phyloP scores from a whole-genome alignment of 2,797 vertebrate species.

The Pangasius djambal region DNA sequence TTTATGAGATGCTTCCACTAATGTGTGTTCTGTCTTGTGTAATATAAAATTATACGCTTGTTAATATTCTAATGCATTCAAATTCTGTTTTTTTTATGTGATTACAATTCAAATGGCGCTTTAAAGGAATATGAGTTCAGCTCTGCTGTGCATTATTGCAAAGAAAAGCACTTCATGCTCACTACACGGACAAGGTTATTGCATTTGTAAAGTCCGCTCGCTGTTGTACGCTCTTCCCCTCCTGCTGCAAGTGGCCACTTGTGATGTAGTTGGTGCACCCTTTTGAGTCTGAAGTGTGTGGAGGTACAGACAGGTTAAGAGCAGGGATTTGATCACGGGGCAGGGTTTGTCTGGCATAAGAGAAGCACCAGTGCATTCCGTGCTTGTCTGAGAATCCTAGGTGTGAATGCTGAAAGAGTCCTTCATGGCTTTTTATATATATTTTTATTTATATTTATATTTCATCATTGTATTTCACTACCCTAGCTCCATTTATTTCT shows the following conservation, averaged over 20 bases:
- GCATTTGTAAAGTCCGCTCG: background rate
- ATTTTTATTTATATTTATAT: background rate
- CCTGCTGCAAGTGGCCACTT: slow-evolving; percentile 28
- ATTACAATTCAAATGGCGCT: slow-evolving; percentile 9
- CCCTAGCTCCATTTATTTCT: too few species aligned
- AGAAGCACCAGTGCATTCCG: slow-evolving; percentile 42
- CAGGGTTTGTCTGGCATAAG: slow-evolving; percentile 15
- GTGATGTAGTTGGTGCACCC: slow-evolving; percentile 21
- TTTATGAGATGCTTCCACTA: background rate
- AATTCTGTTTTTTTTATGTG: background rate
- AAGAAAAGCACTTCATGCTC: slow-evolving; percentile 31
- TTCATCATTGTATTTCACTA: too few species aligned
- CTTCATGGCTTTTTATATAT: background rate
- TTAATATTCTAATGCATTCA: slow-evolving; percentile 14
- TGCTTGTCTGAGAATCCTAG: slow-evolving; percentile 36
- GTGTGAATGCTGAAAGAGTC: slow-evolving; percentile 10
- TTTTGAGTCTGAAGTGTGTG: slow-evolving; percentile 34
- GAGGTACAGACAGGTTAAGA: slow-evolving; percentile 35
- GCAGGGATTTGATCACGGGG: slow-evolving; percentile 23
- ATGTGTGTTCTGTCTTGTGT: background rate
- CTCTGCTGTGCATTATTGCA: background rate
- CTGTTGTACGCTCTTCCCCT: background rate
- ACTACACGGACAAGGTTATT: slow-evolving; percentile 28
- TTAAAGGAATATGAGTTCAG: background rate
- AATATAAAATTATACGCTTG: background rate